Evolutionary conservation across 2,888 invertebrate species (phyloP), one percentile per base, ranked within the genome.

Genomic region (Oxycera nigricornis): DNA sequence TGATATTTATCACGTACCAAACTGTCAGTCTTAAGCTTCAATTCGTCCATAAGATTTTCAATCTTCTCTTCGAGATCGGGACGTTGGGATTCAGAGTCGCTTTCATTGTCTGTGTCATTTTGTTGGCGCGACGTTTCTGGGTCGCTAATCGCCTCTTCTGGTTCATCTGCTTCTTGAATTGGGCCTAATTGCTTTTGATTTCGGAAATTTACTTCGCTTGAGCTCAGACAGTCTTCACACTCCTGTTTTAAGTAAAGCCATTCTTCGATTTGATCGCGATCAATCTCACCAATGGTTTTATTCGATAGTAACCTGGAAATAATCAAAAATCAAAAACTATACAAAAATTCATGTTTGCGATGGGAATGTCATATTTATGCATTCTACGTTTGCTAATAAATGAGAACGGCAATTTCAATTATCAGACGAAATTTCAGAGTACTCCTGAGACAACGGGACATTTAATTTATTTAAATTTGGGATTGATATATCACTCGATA

Each of bases 241-340:
- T 95, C 95, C 79, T 94, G 94, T 81, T 94, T 94, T 76, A 94
- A 86, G 80, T 92, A 93, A 20, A 95, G 86, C 95, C 95, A 95
- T 79, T 93, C 92, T 81, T 92, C 89, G 59, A 91, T 90, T 78
- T 93, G 93, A 80, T 92, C 92, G 78, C 91, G 89, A 81, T 94
- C 93, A 75, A 89, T 86, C 72, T 91, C 91, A 11, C 90, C 89
- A 73, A 94, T 82, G n/a, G 89, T 87, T 80, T 91, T 91, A 50
- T 90, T 91, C 17, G 89, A 88, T 65, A 93, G 87, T 55, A 94
- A 78, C 78, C 84, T 84, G 46, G 6, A 46, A 46, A 46, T 46
- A n/a, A n/a, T n/a, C n/a, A n/a, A n/a, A n/a, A n/a, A n/a, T n/a
- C n/a, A n/a, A n/a, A n/a, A n/a, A n/a, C n/a, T n/a, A n/a, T n/a